Conservation (phyloP, 2,113 vertebrate genomes). For the Cervus canadensis region DNA sequence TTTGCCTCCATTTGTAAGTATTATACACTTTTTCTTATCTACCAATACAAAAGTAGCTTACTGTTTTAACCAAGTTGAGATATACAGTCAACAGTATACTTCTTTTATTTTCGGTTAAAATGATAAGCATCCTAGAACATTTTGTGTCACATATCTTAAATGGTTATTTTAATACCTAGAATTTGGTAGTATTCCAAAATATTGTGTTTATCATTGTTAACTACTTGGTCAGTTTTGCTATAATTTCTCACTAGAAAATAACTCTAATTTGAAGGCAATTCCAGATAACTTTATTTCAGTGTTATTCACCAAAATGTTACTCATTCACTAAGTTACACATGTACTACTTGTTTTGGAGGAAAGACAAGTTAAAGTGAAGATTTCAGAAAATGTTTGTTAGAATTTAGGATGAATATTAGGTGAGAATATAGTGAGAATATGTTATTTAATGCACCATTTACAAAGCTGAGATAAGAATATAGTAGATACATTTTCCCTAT, state of each 20-base stretch:
- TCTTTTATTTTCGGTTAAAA: background rate
- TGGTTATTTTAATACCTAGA: background rate
- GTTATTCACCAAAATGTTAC: background rate
- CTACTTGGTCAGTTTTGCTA: background rate
- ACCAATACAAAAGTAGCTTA: background rate
- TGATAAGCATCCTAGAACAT: background rate
- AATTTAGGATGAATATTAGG: background rate
- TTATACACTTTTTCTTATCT: background rate
- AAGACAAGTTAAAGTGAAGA: background rate
- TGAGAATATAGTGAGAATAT: background rate
- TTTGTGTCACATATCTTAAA: slow-evolving; percentile 18
- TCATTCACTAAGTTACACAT: background rate
- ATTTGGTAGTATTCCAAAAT: background rate
- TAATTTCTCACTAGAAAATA: background rate
- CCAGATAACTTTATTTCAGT: background rate
- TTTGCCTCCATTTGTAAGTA: background rate
- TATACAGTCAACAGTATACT: background rate
- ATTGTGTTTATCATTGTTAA: background rate
- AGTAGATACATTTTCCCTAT: background rate
- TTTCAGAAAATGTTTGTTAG: background rate
- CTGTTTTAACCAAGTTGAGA: background rate
- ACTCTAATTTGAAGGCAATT: background rate
- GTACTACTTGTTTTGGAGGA: background rate
- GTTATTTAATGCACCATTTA: background rate
- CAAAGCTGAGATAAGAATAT: background rate